Evolutionary conservation across 2,888 invertebrate species (phyloP).

Genomic region (Ennomos quercinarius): DNA sequence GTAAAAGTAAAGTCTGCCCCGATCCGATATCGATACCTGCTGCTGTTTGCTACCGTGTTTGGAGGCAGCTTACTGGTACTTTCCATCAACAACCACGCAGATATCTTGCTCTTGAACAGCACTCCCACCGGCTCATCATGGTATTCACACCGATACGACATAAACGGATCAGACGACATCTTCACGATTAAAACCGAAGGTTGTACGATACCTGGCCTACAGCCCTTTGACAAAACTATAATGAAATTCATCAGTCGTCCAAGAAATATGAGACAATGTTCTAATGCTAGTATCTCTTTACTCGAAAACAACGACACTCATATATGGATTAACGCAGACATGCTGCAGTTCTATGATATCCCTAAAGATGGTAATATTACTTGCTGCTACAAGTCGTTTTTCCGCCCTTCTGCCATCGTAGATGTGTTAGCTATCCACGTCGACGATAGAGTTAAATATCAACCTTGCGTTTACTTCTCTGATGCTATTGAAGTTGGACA

Average conservation of each 20-base stretch:
- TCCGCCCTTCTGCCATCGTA: slow-evolving; percentile 76
- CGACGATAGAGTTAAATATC: slow-evolving; percentile 80
- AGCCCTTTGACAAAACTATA: slow-evolving; percentile 85
- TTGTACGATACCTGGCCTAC: slow-evolving; percentile 88
- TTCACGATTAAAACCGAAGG: slow-evolving; percentile 87
- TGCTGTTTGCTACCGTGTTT: slow-evolving; percentile 64
- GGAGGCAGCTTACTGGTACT: slow-evolving; percentile 69
- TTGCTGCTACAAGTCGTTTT: slow-evolving; percentile 88
- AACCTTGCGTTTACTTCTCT: slow-evolving; percentile 79
- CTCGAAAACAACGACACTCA: slow-evolving; percentile 86
- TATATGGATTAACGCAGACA: slow-evolving; percentile 81
- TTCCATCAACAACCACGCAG: slow-evolving; percentile 62
- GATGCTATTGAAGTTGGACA: slow-evolving; percentile 71
- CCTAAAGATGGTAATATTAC: slow-evolving; percentile 69
- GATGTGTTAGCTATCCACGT: slow-evolving; percentile 72
- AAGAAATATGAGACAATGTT: slow-evolving; percentile 78
- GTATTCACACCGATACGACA: slow-evolving; percentile 48
- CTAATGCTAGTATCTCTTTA: slow-evolving; percentile 78
- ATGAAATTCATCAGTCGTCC: slow-evolving; percentile 81
- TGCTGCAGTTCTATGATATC: slow-evolving; percentile 79
- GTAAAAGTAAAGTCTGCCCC: slow-evolving; percentile 49
- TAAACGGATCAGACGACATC: slow-evolving; percentile 51
- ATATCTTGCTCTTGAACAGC: slow-evolving; percentile 59
- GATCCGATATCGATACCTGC: slow-evolving; percentile 66
- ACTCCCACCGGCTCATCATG: slow-evolving; percentile 49